Evolutionary conservation across 2,113 vertebrate genomes (phyloP), one percentile per base, ranked within the genome.

Genomic region (Dolichotis patagonum): DNA sequence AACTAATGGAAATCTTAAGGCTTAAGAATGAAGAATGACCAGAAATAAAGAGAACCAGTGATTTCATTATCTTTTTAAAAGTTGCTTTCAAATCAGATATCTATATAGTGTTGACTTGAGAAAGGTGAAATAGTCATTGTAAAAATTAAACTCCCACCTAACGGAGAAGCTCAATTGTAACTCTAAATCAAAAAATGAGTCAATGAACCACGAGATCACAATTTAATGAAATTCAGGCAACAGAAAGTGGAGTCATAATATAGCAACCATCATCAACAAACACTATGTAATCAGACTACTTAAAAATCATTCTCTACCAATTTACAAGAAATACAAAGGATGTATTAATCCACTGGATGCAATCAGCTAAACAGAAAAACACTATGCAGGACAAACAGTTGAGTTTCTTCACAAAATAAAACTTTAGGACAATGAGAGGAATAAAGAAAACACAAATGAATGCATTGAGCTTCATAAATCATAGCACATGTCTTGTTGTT

Each of bases 221-320:
- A 90, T 91, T 90, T 94, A 94, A 54, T 62, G 94, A 96, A 92
- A 94, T 82, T 43, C 54, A 90, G 24, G 88, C 62, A 88, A 95
- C 41, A 88, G 83, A 92, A 94, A 96, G 94, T 77, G 43, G 60
- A 96, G 80, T 80, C 65, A 96, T 38, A 89, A 91, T 71, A 91
- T 58, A 82, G 71, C 71, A 97, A 73, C 10, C 60, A 60, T 52
- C 83, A 65, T 58, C 58, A 83, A 65, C 46, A 95, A 95, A 80
- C 52, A 96, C 24, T 43, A 78, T 32, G 89, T 5, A 56, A 52
- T 71, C 62, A 81, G 32, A 85, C 24, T 71, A 8, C 38, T 56
- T 41, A 63, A 85, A 89, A 96, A 77, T 60, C 49, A 62, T 73
- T 81, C 58, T 92, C 73, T 46, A 88, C 28, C 63, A 94, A 87